These are phyloP conservation scores for Aquatica leii DNA, from an alignment of 2,888 invertebrate genomes.

Conservation along the genomic window DNA sequence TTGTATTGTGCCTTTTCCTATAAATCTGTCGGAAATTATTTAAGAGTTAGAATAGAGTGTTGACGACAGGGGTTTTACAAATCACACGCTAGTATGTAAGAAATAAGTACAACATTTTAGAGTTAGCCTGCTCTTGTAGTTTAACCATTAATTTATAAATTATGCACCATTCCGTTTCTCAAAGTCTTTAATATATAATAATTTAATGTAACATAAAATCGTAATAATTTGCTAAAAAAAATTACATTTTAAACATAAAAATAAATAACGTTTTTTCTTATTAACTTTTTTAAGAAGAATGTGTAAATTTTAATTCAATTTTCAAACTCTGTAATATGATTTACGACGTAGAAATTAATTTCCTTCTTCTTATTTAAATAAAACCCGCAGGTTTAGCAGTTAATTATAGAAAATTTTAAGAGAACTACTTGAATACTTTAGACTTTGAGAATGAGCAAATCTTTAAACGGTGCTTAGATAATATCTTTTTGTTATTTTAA, in stretches of 20 bases:
- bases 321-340: constrained; percentile 6
- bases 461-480: too few relatives aligned
- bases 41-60: constrained; percentile 26
- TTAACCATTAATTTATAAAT: constrained; percentile 5
- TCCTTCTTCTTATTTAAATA: constrained; percentile 11
- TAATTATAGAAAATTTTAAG: constrained; percentile 3
- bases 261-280: constrained; percentile 4
- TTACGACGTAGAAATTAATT: constrained; percentile 10
- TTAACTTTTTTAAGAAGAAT: constrained; percentile 5
- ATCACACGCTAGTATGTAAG: constrained; percentile 16
- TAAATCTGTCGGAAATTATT: constrained; percentile 32
- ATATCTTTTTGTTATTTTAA: too few relatives aligned
- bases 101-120: constrained; percentile 17
- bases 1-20: constrained; percentile 28
- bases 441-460: too few relatives aligned
- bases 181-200: background rate
- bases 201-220: constrained; percentile 4
- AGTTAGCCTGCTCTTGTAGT: background rate
- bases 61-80: constrained; percentile 22
- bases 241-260: constrained; percentile 12
- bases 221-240: constrained; percentile 2
- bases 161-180: constrained; percentile 9
- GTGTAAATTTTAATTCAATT: constrained; percentile 14
- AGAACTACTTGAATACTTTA: background rate
- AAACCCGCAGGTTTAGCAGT: constrained; percentile 5